Evolutionary conservation across 2,113 vertebrate species (phyloP).

Genomic region (Empidonax alnorum): DNA sequence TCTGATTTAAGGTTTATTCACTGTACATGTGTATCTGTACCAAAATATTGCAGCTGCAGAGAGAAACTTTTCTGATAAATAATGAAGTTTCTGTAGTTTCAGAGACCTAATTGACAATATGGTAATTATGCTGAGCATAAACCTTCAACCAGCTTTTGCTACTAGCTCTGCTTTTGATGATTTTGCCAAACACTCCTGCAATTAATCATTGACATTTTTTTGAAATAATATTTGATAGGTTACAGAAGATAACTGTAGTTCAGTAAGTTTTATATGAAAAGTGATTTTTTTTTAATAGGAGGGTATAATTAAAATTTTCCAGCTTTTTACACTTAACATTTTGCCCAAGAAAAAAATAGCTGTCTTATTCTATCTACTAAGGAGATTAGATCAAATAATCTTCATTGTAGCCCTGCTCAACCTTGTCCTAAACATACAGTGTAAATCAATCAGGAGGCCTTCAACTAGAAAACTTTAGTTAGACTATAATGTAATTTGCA

Average conservation of each 20-base stretch:
- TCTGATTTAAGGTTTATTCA: not conserved
- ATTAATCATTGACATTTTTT: conserved; percentile 22
- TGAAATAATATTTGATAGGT: not conserved
- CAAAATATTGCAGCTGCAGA: not conserved
- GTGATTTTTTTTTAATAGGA: not conserved
- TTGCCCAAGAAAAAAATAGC: not conserved
- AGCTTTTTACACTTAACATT: not conserved
- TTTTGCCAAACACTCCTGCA: not conserved
- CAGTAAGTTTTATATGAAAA: not conserved
- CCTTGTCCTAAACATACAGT: not conserved
- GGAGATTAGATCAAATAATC: not conserved
- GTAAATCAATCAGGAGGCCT: not conserved
- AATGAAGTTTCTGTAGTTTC: not conserved
- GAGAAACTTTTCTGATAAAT: not conserved
- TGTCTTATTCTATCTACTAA: not conserved
- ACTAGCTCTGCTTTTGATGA: not conserved
- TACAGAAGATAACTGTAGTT: not conserved
- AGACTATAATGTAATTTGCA: not conserved
- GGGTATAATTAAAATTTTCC: not conserved
- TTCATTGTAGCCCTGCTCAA: not conserved
- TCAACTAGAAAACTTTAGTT: not conserved
- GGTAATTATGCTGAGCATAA: not conserved
- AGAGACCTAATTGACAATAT: not conserved
- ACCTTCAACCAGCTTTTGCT: not conserved
- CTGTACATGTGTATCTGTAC: not conserved